Base-by-base conservation (phyloP, 2,113 vertebrate species). In the Conger conger region DNA sequence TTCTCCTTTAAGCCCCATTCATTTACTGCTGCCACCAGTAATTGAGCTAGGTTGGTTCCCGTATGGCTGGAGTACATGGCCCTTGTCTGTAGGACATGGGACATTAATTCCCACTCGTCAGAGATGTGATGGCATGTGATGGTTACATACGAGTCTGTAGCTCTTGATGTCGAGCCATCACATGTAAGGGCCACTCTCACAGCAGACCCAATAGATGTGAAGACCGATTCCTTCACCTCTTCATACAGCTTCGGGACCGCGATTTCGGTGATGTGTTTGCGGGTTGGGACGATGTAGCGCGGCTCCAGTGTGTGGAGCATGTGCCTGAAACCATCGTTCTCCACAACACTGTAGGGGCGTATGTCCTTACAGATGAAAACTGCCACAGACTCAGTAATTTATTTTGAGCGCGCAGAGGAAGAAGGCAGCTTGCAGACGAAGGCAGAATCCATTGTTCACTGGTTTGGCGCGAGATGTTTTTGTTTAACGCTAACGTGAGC, bases 31-130 rank as follows among this genome's bases (percentile, higher is more conserved):
- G 40, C 40, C 40, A n/a, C n/a, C 60, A 83, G 37, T 42, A 83
- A 42, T 37, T 73, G 37, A 7, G 63, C 63, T 23, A 83, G 42
- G 57, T 83, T 83, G 35, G 36, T 68, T 9, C 79, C 82, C 53
- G 86, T 81, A 76, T 87, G 78, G 83, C 82, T 84, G 37, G 84
- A 79, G 57, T 84, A 78, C 82, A 84, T 81, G 38, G 79, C 78
- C 50, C 86, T 81, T 40, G 83, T 87, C 37, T 87, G 82, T 45
- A 84, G 38, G 35, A 87, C 86, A 81, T 87, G 57, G 13, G 53
- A 84, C 30, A 73, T 42, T 33, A 81, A 60, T 40, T 84, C 45
- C 86, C 83, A 87, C 18, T 87, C 86, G 30, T 84, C 54, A 23
- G 23, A 23, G 30, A 81, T 86, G 57, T 86, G 82, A 30, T 68